Evolutionary conservation across 2,888 invertebrate species (phyloP).

Genomic region (Buathra laborator): DNA sequence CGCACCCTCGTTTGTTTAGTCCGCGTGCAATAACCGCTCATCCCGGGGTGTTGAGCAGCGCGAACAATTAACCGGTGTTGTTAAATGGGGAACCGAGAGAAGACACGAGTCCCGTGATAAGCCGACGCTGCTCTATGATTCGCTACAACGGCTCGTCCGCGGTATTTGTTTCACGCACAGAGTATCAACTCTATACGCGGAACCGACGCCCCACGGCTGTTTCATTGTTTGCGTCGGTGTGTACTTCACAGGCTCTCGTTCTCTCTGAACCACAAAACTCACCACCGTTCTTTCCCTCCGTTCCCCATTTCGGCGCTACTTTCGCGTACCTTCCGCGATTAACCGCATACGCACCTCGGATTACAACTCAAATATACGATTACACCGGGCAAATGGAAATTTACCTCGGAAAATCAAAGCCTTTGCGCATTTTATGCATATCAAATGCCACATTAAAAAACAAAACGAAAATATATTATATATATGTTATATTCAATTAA

Average conservation of each 20-base stretch:
- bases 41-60: neutral
- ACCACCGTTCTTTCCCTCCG: neutral
- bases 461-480: no score
- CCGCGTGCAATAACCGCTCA: conserved; percentile 13
- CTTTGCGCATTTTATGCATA: no score
- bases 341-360: neutral
- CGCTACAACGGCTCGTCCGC: neutral
- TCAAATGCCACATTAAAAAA: no score
- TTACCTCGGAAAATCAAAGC: no score
- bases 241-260: neutral
- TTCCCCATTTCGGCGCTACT: neutral
- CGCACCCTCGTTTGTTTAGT: conserved; percentile 16
- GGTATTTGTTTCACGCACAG: neutral
- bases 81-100: neutral
- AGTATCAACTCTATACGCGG: neutral
- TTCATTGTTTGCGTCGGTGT: no score
- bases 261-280: neutral
- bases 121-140: neutral
- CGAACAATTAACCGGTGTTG: neutral
- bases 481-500: no score
- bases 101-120: conserved; percentile 1
- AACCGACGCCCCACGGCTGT: neutral
- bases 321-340: neutral
- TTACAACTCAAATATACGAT: neutral
- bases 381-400: neutral